Base-by-base conservation (phyloP, 2,113 vertebrate species). In the Aegotheles bennettii region DNA sequence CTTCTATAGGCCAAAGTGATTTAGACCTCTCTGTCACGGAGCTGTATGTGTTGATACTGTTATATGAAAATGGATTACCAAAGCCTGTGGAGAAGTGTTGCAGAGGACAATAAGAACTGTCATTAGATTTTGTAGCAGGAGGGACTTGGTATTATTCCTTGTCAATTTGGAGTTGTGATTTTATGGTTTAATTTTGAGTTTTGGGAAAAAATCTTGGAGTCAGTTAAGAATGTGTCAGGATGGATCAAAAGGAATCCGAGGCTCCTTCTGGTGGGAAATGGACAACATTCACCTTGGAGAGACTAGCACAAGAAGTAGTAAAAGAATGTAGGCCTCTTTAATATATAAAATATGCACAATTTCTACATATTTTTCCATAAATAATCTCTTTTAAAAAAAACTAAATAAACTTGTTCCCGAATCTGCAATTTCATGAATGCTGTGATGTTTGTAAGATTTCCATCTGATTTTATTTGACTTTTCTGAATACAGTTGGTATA, bases 1-100 rank as follows among this genome's bases (percentile, higher is more conserved):
- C 97, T 97, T 82, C 92, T 60, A 9, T 14, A 68, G 75, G 59
- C 89, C 81, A 78, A 94, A 69, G 65, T 65, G 88, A 87, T 81
- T 48, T 97, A 92, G 90, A 94, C 61, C 65, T 85, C 80, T 78
- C 89, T 63, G 88, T 90, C 2, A 28, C 95, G 87, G 24, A 60
- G 43, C 69, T 96, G 64, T 86, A 93, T 95, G 64, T 94, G 74
- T 90, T 93, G 70, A 97, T 95, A 97, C 96, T 91, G 54, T 85
- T 93, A 95, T 97, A 89, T 95, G 89, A 96, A 98, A 97, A 97
- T 94, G 95, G 98, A 98, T 98, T 98, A 98, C 97, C 97, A 57
- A 92, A 94, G 84, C 24, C 57, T 84, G 57, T 82, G 85, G 90
- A 92, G 89, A 75, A 93, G 98, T 96, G 95, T 95, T 95, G 92